Conservation (phyloP, 2,113 vertebrate species). For the Oreochromis niloticus region DNA sequence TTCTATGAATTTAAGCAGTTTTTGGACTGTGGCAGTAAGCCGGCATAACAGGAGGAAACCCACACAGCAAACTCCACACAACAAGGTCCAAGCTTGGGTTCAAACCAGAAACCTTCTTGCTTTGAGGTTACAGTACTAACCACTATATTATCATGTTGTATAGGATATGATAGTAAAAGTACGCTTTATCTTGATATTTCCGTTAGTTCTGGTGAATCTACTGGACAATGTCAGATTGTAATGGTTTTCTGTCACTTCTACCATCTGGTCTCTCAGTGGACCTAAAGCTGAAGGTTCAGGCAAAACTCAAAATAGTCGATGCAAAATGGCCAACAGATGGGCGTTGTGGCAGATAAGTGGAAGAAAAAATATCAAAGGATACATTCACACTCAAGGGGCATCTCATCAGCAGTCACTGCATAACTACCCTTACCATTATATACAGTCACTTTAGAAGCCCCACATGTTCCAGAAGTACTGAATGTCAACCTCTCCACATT, state of each 20-base stretch:
- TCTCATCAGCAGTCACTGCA: background rate
- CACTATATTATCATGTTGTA: background rate
- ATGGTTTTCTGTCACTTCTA: background rate
- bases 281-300: background rate
- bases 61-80: background rate
- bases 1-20: background rate
- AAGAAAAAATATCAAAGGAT: background rate
- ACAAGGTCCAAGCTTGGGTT: background rate
- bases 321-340: conserved; percentile 28
- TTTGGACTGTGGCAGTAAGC: background rate
- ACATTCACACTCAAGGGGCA: background rate
- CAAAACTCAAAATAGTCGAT: background rate
- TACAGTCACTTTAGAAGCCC: background rate
- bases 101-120: background rate
- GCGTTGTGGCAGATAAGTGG: background rate
- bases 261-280: conserved; percentile 32
- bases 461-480: background rate
- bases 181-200: background rate
- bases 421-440: background rate
- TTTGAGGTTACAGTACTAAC: background rate
- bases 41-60: background rate
- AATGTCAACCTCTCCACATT: background rate
- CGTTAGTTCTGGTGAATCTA: background rate
- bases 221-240: background rate
- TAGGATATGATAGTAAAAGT: background rate